Conservation (phyloP, 2,797 vertebrate species). For the Scomberomorus guttatus region DNA sequence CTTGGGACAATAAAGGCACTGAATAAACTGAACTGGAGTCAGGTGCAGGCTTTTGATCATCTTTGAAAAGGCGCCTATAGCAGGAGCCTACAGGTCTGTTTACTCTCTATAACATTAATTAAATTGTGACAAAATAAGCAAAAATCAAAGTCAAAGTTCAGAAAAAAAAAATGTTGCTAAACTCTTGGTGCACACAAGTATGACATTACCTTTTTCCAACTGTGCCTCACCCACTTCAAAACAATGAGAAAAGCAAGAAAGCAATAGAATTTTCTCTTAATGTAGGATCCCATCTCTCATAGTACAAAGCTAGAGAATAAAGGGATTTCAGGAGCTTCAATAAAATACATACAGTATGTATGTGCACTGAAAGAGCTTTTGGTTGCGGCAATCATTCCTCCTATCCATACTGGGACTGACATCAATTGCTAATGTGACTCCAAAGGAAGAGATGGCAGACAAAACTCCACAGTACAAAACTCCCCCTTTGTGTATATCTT, state of each 20-base stretch:
- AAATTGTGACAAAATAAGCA: neutral
- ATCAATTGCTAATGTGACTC: neutral
- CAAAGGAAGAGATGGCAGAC: neutral
- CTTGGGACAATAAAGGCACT: slow-evolving; percentile 2
- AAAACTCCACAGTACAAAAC: neutral
- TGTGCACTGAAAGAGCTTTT: neutral
- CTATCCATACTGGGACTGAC: neutral
- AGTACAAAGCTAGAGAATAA: neutral
- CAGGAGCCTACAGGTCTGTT: neutral
- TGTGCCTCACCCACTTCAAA: no score
- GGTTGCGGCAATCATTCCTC: neutral
- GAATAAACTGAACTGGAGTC: slow-evolving; percentile 2
- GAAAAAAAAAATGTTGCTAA: neutral
- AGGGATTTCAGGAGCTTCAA: neutral
- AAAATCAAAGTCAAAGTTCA: neutral
- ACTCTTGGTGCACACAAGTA: no score
- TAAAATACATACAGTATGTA: neutral
- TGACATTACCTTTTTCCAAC: no score
- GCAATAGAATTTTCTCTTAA: no score
- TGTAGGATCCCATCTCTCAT: neutral
- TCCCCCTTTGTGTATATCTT: neutral
- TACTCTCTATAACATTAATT: neutral
- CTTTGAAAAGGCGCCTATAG: slow-evolving; percentile 2
- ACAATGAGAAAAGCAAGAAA: no score
- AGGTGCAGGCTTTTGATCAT: slow-evolving; percentile 11